Evolutionary conservation across 2,888 invertebrate genomes (phyloP).

Genomic region (Chalcosyrphus nemorum): DNA sequence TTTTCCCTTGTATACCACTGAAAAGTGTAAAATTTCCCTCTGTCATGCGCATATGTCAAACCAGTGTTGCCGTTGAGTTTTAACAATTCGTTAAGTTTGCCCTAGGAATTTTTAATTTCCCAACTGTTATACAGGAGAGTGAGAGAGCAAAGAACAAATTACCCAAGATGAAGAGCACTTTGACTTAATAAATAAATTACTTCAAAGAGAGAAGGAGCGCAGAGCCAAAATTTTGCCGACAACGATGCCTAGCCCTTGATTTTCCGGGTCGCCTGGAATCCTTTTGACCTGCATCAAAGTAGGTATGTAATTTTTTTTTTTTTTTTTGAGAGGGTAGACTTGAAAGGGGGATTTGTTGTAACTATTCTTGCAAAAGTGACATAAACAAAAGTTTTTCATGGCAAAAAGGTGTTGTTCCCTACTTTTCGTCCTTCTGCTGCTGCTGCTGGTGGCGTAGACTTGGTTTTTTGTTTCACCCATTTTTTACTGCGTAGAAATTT

Average conservation of each 20-base stretch:
- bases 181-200: background rate
- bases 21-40: background rate
- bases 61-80: background rate
- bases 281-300: slow-evolving; percentile 5
- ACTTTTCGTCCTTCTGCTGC: background rate
- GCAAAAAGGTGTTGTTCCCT: background rate
- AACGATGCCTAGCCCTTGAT: slow-evolving; percentile 14
- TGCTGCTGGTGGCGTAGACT: background rate
- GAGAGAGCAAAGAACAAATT: background rate
- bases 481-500: background rate
- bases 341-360: background rate
- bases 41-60: background rate
- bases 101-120: background rate
- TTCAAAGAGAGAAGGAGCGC: background rate
- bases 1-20: background rate
- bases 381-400: background rate
- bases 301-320: background rate
- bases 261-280: slow-evolving; percentile 9
- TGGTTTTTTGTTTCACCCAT: no score
- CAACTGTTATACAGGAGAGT: background rate
- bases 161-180: background rate
- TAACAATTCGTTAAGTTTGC: background rate
- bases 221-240: background rate
- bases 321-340: no score
- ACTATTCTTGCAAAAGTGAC: background rate